A percentile compares a stretch with the other conserved stretches of the same genome.
Evolutionary conservation across 2,113 vertebrate species (phyloP).

Genomic region (Ageneiosus marmoratus): DNA sequence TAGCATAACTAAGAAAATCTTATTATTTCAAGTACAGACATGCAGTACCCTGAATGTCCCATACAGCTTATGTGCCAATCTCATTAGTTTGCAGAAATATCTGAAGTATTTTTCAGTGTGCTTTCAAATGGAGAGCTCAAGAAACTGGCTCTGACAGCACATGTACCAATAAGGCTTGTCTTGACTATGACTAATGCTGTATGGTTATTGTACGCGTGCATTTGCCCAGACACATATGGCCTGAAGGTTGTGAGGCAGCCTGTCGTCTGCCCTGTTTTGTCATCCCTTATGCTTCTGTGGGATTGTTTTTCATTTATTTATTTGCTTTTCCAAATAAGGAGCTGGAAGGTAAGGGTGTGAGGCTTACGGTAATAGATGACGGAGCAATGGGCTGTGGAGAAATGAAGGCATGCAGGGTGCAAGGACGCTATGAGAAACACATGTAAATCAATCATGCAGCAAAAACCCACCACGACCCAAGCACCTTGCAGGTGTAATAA

Average conservation of each 20-base stretch:
- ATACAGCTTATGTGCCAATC: not conserved
- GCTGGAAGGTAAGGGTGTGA: constrained; percentile 9
- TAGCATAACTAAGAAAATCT: not conserved
- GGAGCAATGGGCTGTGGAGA: not conserved
- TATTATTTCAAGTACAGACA: constrained; percentile 2
- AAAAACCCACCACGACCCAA: not conserved
- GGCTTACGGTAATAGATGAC: constrained; percentile 28
- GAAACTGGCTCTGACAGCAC: constrained; percentile 18
- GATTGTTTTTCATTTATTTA: constrained; percentile 41
- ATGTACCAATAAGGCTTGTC: constrained; percentile 1
- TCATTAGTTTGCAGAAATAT: not conserved
- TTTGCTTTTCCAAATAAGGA: constrained; percentile 39
- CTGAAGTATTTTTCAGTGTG: not conserved
- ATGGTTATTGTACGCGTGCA: not conserved
- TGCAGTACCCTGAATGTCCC: not conserved
- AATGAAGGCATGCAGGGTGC: not conserved
- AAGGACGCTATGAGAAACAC: constrained; percentile 5
- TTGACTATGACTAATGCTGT: not conserved
- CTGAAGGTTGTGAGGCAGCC: constrained; percentile 3
- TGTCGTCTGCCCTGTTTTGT: constrained; percentile 39
- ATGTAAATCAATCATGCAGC: not conserved
- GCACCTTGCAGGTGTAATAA: constrained; percentile 12
- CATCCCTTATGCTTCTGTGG: constrained; percentile 25
- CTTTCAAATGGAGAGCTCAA: not conserved
- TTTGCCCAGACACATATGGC: constrained; percentile 7